A percentile compares a stretch with the other conserved stretches of the same genome.
Evolutionary conservation across 2,113 vertebrate species (phyloP).

Genomic region (Pterocles burchelli): DNA sequence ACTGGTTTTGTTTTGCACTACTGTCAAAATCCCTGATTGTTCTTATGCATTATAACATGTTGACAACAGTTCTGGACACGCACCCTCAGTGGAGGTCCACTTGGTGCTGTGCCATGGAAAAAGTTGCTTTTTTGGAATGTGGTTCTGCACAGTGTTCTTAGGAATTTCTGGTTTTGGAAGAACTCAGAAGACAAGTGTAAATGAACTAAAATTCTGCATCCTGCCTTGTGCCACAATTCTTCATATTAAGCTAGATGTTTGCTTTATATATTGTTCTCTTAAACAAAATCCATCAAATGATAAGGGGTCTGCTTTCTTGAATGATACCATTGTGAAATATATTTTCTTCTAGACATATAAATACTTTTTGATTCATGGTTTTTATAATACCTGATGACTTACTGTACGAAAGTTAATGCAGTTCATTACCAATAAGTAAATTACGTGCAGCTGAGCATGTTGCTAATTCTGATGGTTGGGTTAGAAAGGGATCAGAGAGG

Average conservation of each 20-base stretch:
- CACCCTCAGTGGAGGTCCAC: background rate
- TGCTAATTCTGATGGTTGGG: background rate
- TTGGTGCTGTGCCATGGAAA: background rate
- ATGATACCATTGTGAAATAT: background rate
- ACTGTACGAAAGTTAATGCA: background rate
- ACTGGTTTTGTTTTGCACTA: background rate
- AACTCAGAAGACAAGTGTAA: background rate
- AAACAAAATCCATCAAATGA: background rate
- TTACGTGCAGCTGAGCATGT: background rate
- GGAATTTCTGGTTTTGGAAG: background rate
- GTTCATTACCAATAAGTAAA: background rate
- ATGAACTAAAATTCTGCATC: background rate
- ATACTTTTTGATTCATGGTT: rapidly evolving
- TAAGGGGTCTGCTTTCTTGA: background rate
- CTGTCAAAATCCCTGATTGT: background rate
- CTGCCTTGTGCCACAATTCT: background rate
- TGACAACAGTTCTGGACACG: background rate
- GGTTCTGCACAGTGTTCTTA: background rate
- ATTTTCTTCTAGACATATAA: background rate
- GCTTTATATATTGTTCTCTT: background rate
- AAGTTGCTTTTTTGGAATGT: background rate
- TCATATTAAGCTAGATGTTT: background rate
- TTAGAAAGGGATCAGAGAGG: background rate
- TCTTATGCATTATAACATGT: rapidly evolving
- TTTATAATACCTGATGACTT: background rate